Evolutionary conservation across 2,797 vertebrate species (phyloP), one percentile per base, ranked within the genome.

Genomic region (Hyperoplus immaculatus): DNA sequence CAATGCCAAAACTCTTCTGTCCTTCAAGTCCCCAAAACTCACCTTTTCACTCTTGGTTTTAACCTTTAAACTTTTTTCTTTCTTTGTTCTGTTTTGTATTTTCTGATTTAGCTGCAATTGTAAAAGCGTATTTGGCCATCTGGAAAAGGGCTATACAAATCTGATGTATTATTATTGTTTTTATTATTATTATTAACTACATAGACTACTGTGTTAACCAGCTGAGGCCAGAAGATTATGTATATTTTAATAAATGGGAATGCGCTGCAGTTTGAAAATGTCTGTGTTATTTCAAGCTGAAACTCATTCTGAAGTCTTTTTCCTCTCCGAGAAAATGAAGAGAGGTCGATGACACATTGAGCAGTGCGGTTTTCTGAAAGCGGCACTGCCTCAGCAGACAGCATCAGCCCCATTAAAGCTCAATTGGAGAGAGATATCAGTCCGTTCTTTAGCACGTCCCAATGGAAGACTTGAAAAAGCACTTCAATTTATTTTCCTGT

Each of bases 391-490:
- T 82, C 67, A 10, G n/a, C 16, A 59, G 46, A 67, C 58, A 66
- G 54, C 56, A 67, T 72, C 69, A 13, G 2, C n/a, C 7, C 36
- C 39, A 65, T 68, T 71, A 69, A 51, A 74, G 56, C 72, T 83
- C 69, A 69, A 54, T 51, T 39, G 47, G 69, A 68, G 49, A 66
- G 41, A 62, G 70, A 75, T 43, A 73, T 53, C 36, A 38, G 13
- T 5, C 21, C 3, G 1, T 46, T 47, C 51, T 70, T 67, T 64
- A 45, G 65, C n/a, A 8, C 36, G 57, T 55, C 41, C 46, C 54
- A 56, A n/a, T 66, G 53, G 55, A 59, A 58, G 46, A 70, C 49
- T 78, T 68, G 14, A 57, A 72, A 73, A 73, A 57, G 21, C 78
- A 63, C 80, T 72, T 76, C 29, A 29, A 29, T 29, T 29, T 29